Evolutionary conservation across 2,113 vertebrate species (phyloP), one percentile per base, ranked within the genome.

Genomic region (Rhineura floridana): DNA sequence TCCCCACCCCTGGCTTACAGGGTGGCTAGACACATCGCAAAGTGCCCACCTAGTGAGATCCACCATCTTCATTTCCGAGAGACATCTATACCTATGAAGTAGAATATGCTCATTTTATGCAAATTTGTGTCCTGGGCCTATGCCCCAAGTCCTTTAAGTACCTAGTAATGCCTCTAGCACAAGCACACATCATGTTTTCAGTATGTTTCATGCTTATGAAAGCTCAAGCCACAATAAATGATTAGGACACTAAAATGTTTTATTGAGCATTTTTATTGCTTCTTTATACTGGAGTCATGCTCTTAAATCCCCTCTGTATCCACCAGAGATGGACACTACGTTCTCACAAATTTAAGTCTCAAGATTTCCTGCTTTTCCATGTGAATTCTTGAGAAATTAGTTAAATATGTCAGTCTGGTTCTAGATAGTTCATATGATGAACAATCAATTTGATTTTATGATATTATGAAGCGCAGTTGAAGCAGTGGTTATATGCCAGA

Each of bases 331-430:
- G 52, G n/a, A 55, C 55, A 13, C 12, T 52, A 84, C 25, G n/a
- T 72, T 73, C 23, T 52, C 78, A n/a, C 11, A 59, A n/a, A 46
- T 67, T 30, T 30, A 70, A 81, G 42, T 76, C 55, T 76, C 19
- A 28, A 50, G 62, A 65, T 83, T 39, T 65, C 15, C 80, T 83
- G 59, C 19, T 76, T 65, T 83, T 73, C 81, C 80, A 67, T 83
- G 44, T 76, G 81, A 67, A 67, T 83, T 88, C n/a, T 76, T 65
- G 46, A 65, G 33, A 83, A 67, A 77, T 44, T 65, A 88, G 48
- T 52, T 55, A 77, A 83, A 83, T 28, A 7, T 63, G 30, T n/a
- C 1, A 12, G 13, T 77, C 59, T 52, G 59, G 46, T 52, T 69
- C 76, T 25, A 70, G n/a, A 15, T 12, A 65, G 62, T 36, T 83